phyloP scores from a whole-genome alignment of 2,797 vertebrate species.

The Halcyon badia region DNA sequence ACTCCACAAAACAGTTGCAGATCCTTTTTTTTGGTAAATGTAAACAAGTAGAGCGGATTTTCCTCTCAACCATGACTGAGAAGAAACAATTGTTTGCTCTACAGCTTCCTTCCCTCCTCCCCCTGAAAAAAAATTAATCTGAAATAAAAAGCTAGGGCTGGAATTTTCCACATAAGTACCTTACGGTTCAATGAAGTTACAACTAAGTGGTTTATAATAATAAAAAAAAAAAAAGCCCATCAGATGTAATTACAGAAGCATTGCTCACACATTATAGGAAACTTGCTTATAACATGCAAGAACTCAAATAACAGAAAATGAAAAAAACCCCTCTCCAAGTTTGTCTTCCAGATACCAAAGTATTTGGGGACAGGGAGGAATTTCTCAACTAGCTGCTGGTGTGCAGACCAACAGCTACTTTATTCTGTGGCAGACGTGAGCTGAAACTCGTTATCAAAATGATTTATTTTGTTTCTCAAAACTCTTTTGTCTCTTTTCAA shows the following conservation, averaged over 20 bases:
- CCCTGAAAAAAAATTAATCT: background rate
- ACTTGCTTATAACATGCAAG: background rate
- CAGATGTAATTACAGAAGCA: background rate
- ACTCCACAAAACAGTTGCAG: background rate
- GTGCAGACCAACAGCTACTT: background rate
- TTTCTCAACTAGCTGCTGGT: background rate
- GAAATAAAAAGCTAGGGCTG: background rate
- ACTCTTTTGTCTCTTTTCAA: background rate
- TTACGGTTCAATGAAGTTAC: background rate
- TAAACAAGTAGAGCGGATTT: background rate
- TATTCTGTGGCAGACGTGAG: background rate
- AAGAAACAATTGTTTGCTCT: slow-evolving; percentile 21
- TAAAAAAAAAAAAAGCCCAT: background rate
- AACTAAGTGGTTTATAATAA: background rate
- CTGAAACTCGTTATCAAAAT: background rate
- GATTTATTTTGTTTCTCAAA: background rate
- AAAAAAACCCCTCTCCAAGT: background rate
- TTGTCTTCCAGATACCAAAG: background rate
- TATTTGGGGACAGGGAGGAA: fast-evolving
- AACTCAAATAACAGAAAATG: background rate
- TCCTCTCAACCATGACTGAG: background rate
- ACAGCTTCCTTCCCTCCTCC: background rate
- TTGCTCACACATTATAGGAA: background rate
- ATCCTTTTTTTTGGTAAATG: background rate
- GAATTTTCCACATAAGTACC: background rate